Base-by-base conservation (phyloP, 2,113 vertebrate species). In the Verasper variegatus region DNA sequence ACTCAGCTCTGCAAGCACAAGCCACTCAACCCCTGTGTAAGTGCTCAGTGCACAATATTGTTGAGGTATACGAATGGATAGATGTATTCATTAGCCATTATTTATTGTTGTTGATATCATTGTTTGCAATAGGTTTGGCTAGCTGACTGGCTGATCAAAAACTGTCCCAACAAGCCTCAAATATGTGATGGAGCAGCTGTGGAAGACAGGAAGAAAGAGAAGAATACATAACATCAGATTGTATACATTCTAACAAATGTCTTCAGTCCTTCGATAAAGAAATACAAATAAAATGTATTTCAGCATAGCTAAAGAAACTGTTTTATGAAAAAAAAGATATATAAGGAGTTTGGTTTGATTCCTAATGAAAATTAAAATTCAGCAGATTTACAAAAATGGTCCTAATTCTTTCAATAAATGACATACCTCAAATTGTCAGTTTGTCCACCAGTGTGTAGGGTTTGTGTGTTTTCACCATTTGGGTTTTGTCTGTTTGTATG, bases 1-100 rank as follows among this genome's bases (percentile, higher is more conserved):
- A 96, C 95, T 5, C 95, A 96, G 0, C 94, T 99, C 81, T 99
- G 96, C 90, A 98, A 96, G 60, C 91, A 93, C 77, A 99, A 98
- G 88, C 97, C 98, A 56, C 83, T 78, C 58, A 95, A 97, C 64
- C 97, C 97, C 10, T 93, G 93, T 81, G 98, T 99, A 93, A 21
- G 97, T 95, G 80, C 65, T 24, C 0, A 5, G 10, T 27, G 35
- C 2, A 65, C 10, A 60, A 8, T 21, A 23, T 35, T 40, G 12
- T 45, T 10, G 56, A 61, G 5, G 18, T 63, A 42, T 18, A 9
- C 1, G 17, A n/a, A n/a, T 26, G 15, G 26, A 21, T 49, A 11
- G 27, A 37, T 61, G 24, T 35, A 58, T 64, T 68, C 2, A 37
- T 54, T 37, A 54, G 14, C 2, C 8, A 60, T 6, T 20, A 60